phyloP scores from a whole-genome alignment of 2,888 invertebrate genomes.

The Prosapia bicincta region DNA sequence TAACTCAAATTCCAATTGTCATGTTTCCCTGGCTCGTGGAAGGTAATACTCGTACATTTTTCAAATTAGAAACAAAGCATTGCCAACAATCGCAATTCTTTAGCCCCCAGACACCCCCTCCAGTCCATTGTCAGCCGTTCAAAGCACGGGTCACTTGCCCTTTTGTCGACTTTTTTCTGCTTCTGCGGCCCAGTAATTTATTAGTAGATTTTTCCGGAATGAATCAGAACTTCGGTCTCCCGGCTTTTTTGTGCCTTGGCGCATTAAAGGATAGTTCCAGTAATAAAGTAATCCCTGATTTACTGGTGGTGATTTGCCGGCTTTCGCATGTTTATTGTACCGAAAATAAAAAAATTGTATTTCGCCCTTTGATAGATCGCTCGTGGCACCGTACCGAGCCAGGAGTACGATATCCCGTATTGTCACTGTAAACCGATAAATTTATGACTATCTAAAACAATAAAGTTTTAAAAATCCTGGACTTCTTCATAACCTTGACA shows the following conservation, averaged over 20 bases:
- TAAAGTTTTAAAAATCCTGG: no score
- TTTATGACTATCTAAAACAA: not conserved
- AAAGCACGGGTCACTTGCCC: conserved; percentile 20
- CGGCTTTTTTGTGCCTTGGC: conserved; percentile 6
- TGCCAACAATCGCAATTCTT: not conserved
- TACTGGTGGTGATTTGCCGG: conserved; percentile 20
- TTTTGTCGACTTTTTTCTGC: conserved; percentile 16
- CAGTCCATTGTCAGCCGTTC: not conserved
- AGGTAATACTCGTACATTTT: not conserved
- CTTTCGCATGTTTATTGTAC: conserved; percentile 13
- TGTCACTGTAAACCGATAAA: not conserved
- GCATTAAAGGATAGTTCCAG: not conserved
- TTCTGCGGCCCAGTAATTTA: conserved; percentile 23
- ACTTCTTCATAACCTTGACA: no score
- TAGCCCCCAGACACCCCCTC: not conserved
- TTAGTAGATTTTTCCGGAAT: conserved; percentile 29
- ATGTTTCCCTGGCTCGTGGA: not conserved
- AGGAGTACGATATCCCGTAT: no score
- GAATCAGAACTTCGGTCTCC: conserved; percentile 6
- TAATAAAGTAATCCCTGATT: conserved; percentile 7
- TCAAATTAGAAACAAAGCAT: not conserved
- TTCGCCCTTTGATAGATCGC: conserved; percentile 16
- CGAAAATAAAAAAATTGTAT: conserved; percentile 20
- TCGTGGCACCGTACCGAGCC: not conserved
- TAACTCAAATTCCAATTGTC: not conserved